Evolutionary conservation across 2,888 invertebrate species (phyloP), one percentile per base, ranked within the genome.

Genomic region (Acheta domesticus): DNA sequence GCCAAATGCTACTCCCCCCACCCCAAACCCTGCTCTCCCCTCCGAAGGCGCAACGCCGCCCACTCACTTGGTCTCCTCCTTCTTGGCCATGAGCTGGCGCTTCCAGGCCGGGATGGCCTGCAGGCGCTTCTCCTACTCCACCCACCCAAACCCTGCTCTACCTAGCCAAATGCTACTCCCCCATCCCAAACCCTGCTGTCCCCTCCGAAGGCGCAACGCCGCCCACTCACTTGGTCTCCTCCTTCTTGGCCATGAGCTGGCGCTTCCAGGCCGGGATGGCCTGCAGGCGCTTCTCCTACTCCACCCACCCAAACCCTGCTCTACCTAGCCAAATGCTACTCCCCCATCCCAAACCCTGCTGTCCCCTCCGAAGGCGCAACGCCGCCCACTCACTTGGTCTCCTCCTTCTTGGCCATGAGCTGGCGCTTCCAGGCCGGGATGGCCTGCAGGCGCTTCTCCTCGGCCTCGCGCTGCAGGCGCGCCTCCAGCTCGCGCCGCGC

Each of bases 341-440:
- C n/a, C n/a, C n/a, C n/a, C n/a, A n/a, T n/a, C n/a, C n/a, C n/a
- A n/a, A n/a, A n/a, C n/a, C n/a, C n/a, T n/a, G n/a, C n/a, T n/a
- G n/a, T n/a, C n/a, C n/a, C n/a, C n/a, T n/a, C n/a, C n/a, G n/a
- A n/a, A n/a, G n/a, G n/a, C n/a, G n/a, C n/a, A n/a, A n/a, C n/a
- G n/a, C n/a, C n/a, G 23, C 36, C 83, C 82, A 86, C 88, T 87
- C 85, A 94, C 95, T 93, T 94, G 88, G 92, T 91, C 85, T 92
- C 93, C 84, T 95, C 95, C 84, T 94, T 93, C 83, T 95, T 91
- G 80, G 93, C 93, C 83, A 97, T 87, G 80, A 98, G 89, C 85
- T 97, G 97, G 79, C 97, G 89, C 87, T 98, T 97, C 98, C 98
- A 98, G 78, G 94, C 94, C 0, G 98, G 98, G 84, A 98, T 95